A percentile compares a stretch with the other conserved stretches of the same genome.
phyloP scores from a whole-genome alignment of 2,797 vertebrate species.

The Amblyraja radiata region DNA sequence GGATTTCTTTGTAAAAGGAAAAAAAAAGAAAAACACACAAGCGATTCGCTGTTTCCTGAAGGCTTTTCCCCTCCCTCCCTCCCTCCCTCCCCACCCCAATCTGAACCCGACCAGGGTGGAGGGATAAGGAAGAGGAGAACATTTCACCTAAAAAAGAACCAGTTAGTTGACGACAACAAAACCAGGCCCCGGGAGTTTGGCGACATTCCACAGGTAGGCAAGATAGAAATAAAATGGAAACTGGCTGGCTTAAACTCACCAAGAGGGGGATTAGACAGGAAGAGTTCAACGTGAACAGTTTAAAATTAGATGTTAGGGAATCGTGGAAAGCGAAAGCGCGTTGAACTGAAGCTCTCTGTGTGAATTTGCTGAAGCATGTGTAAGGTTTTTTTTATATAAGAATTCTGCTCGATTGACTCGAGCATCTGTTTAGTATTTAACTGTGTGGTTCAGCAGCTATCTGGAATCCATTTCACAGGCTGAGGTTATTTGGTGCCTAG shows the following conservation, averaged over 20 bases:
- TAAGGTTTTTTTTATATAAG: not conserved
- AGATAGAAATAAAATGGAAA: not conserved
- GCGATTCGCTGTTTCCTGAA: not conserved
- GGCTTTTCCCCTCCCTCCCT: not conserved
- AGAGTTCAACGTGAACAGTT: not conserved
- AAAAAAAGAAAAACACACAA: too few species aligned
- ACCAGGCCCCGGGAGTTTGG: not conserved
- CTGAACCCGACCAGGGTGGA: slow-evolving; percentile 16
- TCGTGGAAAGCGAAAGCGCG: not conserved
- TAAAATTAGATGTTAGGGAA: not conserved
- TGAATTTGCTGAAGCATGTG: not conserved
- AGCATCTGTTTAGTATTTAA: slow-evolving; percentile 27
- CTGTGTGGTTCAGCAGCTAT: not conserved
- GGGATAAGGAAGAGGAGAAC: not conserved
- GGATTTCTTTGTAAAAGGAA: not conserved
- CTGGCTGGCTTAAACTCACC: not conserved
- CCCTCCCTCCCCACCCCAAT: not conserved
- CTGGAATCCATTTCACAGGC: slow-evolving; percentile 7
- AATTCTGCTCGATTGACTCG: not conserved
- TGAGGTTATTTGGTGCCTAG: not conserved
- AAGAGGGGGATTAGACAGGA: not conserved
- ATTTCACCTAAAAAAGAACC: not conserved
- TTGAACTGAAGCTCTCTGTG: not conserved
- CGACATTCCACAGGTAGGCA: slow-evolving; percentile 1
- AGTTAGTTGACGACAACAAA: not conserved